phyloP scores from a whole-genome alignment of 2,113 vertebrate genomes.

The Maccullochella peelii region DNA sequence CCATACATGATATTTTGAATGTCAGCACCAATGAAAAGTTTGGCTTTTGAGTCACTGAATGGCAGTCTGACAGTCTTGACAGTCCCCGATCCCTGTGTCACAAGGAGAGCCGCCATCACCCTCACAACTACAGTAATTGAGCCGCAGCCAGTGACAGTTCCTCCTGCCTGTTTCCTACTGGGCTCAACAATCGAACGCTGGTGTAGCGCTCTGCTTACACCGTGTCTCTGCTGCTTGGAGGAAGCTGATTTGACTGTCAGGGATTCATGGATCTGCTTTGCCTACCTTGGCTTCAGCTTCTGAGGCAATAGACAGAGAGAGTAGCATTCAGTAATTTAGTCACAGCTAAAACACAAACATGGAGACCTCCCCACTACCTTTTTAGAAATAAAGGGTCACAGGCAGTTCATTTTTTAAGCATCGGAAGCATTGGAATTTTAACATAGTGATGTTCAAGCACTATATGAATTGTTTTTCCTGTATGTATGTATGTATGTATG shows the following conservation, averaged over 20 bases:
- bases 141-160: constrained; percentile 62
- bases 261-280: constrained; percentile 26
- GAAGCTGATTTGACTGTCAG: constrained; percentile 53
- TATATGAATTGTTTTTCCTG: not conserved
- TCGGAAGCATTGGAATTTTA: not conserved
- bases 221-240: constrained; percentile 19
- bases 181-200: constrained; percentile 57
- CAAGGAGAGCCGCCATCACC: constrained; percentile 50
- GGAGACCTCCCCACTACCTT: not conserved
- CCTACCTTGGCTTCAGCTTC: constrained; percentile 2
- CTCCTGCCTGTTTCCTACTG: constrained; percentile 56
- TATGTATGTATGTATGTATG: not conserved
- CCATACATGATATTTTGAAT: constrained; percentile 50
- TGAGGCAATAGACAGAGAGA: constrained; percentile 14
- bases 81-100: constrained; percentile 61
- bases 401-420: not conserved
- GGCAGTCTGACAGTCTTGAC: constrained; percentile 57
- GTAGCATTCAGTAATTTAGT: not conserved
- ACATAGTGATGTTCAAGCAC: constrained; percentile 2
- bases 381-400: not conserved
- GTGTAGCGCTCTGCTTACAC: constrained; percentile 31
- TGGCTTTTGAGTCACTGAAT: constrained; percentile 54
- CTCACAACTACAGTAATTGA: constrained; percentile 70
- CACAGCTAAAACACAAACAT: not conserved
- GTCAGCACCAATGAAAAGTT: constrained; percentile 49